These are phyloP conservation scores for Myanophis thanlyinensis DNA, from an alignment of 2,113 vertebrate species.

Conservation along the genomic window DNA sequence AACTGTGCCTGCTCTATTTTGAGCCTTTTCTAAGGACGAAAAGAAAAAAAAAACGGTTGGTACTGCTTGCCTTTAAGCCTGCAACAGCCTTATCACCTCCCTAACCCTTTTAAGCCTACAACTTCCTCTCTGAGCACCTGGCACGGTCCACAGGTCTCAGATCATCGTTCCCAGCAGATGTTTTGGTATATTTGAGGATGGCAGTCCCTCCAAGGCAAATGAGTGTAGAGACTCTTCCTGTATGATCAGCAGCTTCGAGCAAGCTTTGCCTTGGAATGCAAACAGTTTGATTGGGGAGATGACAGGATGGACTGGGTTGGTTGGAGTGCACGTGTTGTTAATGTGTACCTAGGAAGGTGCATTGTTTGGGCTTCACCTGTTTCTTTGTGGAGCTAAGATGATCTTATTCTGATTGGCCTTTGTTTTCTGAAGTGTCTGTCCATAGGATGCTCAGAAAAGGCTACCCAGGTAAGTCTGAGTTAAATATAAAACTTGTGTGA, in stretches of 20 bases:
- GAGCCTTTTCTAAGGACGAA: neutral
- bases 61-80: too few species aligned
- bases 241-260: neutral
- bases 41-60: too few species aligned
- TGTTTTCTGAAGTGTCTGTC: neutral
- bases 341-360: neutral
- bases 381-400: neutral
- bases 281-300: neutral
- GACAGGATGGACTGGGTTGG: neutral
- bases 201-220: slow-evolving; percentile 6
- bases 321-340: neutral
- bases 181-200: neutral
- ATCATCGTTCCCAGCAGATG: neutral
- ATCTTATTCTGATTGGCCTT: neutral
- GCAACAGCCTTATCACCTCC: neutral
- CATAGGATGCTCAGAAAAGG: neutral
- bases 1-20: neutral
- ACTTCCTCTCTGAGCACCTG: neutral
- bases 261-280: neutral
- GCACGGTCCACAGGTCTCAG: neutral
- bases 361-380: neutral
- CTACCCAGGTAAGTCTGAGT: neutral
- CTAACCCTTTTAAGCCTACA: neutral
- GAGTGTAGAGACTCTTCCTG: neutral
- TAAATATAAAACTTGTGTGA: neutral